These are phyloP conservation scores for Macaca nemestrina DNA, from an alignment of 2,113 vertebrate species.

Conservation along the genomic window DNA sequence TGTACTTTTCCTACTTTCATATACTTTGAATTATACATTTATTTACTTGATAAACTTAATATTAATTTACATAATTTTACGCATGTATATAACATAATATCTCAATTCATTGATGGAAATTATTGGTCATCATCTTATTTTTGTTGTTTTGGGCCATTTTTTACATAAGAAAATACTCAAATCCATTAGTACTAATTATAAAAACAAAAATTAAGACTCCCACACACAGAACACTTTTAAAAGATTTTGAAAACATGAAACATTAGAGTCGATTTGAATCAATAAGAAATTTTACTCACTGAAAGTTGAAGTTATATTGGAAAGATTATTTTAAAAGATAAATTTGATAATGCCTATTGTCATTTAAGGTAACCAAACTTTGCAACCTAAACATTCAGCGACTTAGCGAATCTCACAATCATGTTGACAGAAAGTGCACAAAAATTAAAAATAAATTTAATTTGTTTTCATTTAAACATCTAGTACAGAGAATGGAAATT, in stretches of 20 bases:
- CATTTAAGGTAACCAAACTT: background rate
- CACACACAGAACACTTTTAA: background rate
- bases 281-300: background rate
- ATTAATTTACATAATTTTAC: background rate
- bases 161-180: background rate
- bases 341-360: background rate
- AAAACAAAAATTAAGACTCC: background rate
- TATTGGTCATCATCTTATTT: background rate
- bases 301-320: background rate
- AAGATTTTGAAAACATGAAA: background rate
- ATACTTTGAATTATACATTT: background rate
- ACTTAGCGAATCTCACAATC: background rate
- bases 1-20: background rate
- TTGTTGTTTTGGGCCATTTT: background rate
- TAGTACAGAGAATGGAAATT: background rate
- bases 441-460: background rate
- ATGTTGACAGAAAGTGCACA: background rate
- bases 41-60: background rate
- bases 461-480: background rate
- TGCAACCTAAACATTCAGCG: background rate
- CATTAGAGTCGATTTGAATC: background rate
- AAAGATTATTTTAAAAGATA: background rate
- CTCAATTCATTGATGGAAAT: background rate
- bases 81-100: background rate
- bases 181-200: background rate